Evolutionary conservation across 1,140 invertebrate species (phyloP).

Genomic region (Drosophila pandora): DNA sequence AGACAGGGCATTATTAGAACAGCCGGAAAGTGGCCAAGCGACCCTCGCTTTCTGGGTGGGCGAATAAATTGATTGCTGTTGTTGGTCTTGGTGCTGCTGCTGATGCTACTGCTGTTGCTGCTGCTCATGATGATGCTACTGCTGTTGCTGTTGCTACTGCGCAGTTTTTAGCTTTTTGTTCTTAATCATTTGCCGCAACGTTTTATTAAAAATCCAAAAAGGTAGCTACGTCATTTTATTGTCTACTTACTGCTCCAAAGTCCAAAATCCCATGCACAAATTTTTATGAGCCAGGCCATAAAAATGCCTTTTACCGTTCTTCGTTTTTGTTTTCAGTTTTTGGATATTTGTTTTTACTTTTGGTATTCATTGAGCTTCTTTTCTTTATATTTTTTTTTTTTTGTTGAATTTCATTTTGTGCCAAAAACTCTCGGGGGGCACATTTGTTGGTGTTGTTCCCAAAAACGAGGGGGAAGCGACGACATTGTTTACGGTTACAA

Average conservation of each 20-base stretch:
- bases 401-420: conserved; percentile 35
- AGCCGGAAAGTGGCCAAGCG: conserved; percentile 55
- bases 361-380: no score
- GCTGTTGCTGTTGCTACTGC: conserved; percentile 33
- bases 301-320: conserved; percentile 77
- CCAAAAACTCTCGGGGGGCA: conserved; percentile 65
- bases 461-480: conserved; percentile 25
- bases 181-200: conserved; percentile 73
- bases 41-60: conserved; percentile 71
- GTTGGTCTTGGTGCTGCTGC: conserved; percentile 41
- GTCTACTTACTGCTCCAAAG: conserved; percentile 72
- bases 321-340: conserved; percentile 32
- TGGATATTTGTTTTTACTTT: neutral
- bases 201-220: conserved; percentile 74
- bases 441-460: conserved; percentile 67
- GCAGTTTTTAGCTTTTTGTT: conserved; percentile 42
- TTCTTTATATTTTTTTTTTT: neutral
- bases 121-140: conserved; percentile 10
- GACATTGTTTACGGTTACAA: conserved; percentile 77
- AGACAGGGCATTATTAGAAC: conserved; percentile 37
- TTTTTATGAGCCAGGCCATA: conserved; percentile 78
- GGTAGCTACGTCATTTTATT: conserved; percentile 75
- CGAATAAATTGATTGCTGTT: conserved; percentile 69
- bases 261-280: conserved; percentile 76
- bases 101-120: conserved; percentile 16